Conservation (phyloP, 2,888 invertebrate species). For the Ferdinandea cuprea region DNA sequence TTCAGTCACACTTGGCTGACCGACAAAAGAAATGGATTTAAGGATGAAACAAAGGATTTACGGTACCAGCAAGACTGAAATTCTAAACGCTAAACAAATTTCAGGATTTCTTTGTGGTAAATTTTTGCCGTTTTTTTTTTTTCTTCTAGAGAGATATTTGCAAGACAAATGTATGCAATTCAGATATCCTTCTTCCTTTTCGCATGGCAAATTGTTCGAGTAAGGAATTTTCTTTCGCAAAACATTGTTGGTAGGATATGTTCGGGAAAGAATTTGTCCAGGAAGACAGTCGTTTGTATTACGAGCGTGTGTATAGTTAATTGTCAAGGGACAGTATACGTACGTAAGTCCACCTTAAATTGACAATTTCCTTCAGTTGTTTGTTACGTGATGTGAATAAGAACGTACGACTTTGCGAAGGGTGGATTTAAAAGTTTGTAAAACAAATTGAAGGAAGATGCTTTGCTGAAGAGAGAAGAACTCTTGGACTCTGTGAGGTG, state of each 20-base stretch:
- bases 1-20: constrained; percentile 67
- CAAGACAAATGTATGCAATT: constrained; percentile 63
- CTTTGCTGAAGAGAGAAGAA: no score
- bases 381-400: constrained; percentile 69
- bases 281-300: constrained; percentile 42
- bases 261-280: constrained; percentile 61
- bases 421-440: not conserved
- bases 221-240: constrained; percentile 38
- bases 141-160: constrained; percentile 36
- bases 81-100: constrained; percentile 47
- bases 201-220: constrained; percentile 29
- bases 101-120: constrained; percentile 57
- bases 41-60: constrained; percentile 63
- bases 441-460: no score
- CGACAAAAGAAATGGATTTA: constrained; percentile 55
- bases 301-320: constrained; percentile 48
- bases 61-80: constrained; percentile 1
- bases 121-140: no score
- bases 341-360: constrained; percentile 71
- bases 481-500: no score
- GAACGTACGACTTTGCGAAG: constrained; percentile 1
- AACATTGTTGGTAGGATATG: constrained; percentile 44
- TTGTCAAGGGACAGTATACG: constrained; percentile 70
- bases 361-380: constrained; percentile 71
- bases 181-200: constrained; percentile 44